Conservation (phyloP, 1,140 invertebrate species). For the Drosophila obscura region DNA sequence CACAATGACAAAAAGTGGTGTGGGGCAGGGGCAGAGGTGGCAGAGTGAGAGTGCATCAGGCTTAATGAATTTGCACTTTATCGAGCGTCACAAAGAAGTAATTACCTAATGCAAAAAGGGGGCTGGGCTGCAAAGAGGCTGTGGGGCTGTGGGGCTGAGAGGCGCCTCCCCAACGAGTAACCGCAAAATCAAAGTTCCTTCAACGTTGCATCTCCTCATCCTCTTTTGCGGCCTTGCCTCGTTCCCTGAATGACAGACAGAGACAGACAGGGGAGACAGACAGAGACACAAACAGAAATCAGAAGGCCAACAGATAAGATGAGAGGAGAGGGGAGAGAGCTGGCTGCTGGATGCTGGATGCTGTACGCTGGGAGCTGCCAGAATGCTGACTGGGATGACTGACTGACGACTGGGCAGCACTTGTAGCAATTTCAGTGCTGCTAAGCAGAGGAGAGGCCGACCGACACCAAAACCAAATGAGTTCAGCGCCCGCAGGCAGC, state of each 20-base stretch:
- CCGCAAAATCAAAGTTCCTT: conserved; percentile 73
- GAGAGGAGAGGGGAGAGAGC: neutral
- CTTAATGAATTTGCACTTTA: conserved; percentile 76
- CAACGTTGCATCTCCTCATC: neutral
- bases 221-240: neutral
- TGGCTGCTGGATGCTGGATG: conserved; percentile 2
- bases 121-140: neutral
- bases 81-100: conserved; percentile 70
- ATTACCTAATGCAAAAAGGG: conserved; percentile 71
- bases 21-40: neutral
- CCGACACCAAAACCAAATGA: conserved; percentile 70
- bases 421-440: conserved; percentile 61
- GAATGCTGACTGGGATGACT: conserved; percentile 36
- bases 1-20: neutral
- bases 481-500: conserved; percentile 59
- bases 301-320: conserved; percentile 26
- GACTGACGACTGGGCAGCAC: conserved; percentile 43
- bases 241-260: neutral
- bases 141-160: too few species aligned
- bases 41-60: conserved; percentile 49
- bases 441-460: conserved; percentile 48
- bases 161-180: conserved; percentile 1
- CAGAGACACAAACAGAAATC: conserved; percentile 55
- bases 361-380: conserved; percentile 15
- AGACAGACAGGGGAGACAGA: conserved; percentile 50